Evolutionary conservation across 2,113 vertebrate species (phyloP).

Genomic region (Microtus richardsoni): DNA sequence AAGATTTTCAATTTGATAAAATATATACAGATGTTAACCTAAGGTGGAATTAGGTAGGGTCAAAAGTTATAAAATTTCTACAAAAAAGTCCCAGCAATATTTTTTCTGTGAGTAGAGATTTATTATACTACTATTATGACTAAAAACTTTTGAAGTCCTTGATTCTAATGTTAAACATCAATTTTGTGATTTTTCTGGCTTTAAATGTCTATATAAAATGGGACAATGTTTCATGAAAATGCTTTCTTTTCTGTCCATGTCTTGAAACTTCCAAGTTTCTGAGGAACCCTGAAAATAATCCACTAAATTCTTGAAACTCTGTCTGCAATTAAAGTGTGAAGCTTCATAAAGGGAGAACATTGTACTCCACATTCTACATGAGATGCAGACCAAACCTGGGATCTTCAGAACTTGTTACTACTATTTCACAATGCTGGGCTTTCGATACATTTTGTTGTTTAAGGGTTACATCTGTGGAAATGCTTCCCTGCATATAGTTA

Average conservation of each 20-base stretch:
- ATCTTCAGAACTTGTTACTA: neutral
- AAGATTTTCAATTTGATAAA: neutral
- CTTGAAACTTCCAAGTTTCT: neutral
- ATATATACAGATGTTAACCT: neutral
- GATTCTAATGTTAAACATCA: neutral
- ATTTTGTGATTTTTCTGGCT: neutral
- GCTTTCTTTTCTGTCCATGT: neutral
- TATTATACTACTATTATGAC: neutral
- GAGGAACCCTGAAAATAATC: neutral
- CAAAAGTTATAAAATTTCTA: neutral
- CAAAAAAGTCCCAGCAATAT: neutral
- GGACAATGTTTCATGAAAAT: neutral
- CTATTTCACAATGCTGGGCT: neutral
- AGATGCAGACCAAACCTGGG: neutral
- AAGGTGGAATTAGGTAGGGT: neutral
- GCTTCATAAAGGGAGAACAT: too few species aligned
- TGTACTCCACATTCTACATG: neutral
- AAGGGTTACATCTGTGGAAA: neutral
- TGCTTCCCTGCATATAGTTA: neutral
- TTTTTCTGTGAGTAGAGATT: neutral
- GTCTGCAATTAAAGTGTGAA: neutral
- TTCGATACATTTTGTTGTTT: neutral
- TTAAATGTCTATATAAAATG: neutral
- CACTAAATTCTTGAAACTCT: neutral
- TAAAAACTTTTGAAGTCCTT: neutral